Percentiles rank a stretch among this genome's conserved stretches.
These are phyloP conservation scores for Pseudoips prasinana DNA, from an alignment of 2,888 invertebrate genomes.

Conservation along the genomic window DNA sequence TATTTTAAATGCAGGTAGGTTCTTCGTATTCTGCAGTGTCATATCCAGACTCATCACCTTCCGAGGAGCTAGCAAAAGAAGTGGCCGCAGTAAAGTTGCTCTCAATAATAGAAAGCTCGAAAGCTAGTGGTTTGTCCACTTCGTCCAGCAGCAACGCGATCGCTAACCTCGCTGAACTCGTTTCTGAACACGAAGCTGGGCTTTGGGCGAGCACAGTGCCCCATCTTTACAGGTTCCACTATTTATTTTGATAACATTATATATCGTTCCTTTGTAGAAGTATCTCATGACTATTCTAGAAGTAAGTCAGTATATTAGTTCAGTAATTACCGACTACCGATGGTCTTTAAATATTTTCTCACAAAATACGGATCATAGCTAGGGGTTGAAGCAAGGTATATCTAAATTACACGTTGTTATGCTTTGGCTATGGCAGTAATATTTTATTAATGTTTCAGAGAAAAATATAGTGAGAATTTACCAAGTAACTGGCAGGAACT, in stretches of 20 bases:
- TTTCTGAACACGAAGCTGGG: constrained; percentile 78
- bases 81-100: constrained; percentile 65
- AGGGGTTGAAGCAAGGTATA: too few relatives aligned
- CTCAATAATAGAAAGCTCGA: constrained; percentile 57
- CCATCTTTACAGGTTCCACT: constrained; percentile 73
- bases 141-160: constrained; percentile 47
- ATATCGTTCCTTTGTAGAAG: too few relatives aligned
- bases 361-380: too few relatives aligned
- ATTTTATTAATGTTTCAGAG: constrained; percentile 55
- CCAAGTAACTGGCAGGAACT: constrained; percentile 87
- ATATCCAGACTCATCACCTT: constrained; percentile 68
- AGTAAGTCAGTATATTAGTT: too few relatives aligned
- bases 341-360: too few relatives aligned
- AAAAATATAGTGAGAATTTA: constrained; percentile 84
- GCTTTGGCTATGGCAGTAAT: not conserved
- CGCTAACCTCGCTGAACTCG: constrained; percentile 55
- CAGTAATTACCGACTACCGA: too few relatives aligned
- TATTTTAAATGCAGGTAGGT: constrained; percentile 52
- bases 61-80: constrained; percentile 66
- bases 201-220: constrained; percentile 82
- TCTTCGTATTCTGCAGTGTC: constrained; percentile 54
- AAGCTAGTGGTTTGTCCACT: constrained; percentile 54
- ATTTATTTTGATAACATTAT: too few relatives aligned
- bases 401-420: too few relatives aligned
- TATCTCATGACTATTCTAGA: too few relatives aligned